Conservation (phyloP, 2,113 vertebrate species). For the Xiphophorus couchianus region DNA sequence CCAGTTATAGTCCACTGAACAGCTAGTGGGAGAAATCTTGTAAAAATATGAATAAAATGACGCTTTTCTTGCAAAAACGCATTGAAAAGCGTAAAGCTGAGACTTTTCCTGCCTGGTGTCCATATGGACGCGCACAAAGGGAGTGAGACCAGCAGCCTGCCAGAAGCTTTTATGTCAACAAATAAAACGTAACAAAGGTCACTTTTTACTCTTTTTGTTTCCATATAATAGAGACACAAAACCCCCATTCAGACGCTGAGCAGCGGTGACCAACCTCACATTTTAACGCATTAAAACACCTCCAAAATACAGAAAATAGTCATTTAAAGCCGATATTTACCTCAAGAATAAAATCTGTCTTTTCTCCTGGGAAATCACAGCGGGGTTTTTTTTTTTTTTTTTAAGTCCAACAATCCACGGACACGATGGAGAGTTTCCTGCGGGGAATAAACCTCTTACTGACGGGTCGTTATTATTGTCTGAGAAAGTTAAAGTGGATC, state of each 20-base stretch:
- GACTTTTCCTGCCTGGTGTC: background rate
- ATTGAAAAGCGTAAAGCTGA: background rate
- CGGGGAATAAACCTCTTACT: conserved; percentile 66
- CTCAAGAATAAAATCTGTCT: background rate
- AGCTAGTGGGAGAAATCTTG: background rate
- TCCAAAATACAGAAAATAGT: background rate
- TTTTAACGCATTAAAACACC: background rate
- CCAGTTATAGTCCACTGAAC: background rate
- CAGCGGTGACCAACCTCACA: background rate
- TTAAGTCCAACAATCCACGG: conserved; percentile 16
- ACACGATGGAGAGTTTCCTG: background rate
- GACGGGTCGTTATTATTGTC: conserved; percentile 8
- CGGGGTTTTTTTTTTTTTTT: background rate
- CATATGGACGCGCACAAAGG: conserved; percentile 23
- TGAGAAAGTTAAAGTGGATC: conserved; percentile 39
- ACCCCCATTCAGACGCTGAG: conserved; percentile 24
- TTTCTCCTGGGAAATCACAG: background rate
- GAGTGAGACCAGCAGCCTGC: conserved; percentile 25
- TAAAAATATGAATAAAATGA: background rate
- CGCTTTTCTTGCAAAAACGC: background rate
- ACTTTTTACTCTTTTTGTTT: conserved; percentile 32
- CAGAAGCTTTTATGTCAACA: background rate
- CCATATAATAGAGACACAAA: conserved; percentile 27
- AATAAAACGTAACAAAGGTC: conserved; percentile 1
- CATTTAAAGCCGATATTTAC: conserved; percentile 17